These are phyloP conservation scores for Halichoeres trimaculatus DNA, from an alignment of 2,113 vertebrate genomes.

Conservation along the genomic window DNA sequence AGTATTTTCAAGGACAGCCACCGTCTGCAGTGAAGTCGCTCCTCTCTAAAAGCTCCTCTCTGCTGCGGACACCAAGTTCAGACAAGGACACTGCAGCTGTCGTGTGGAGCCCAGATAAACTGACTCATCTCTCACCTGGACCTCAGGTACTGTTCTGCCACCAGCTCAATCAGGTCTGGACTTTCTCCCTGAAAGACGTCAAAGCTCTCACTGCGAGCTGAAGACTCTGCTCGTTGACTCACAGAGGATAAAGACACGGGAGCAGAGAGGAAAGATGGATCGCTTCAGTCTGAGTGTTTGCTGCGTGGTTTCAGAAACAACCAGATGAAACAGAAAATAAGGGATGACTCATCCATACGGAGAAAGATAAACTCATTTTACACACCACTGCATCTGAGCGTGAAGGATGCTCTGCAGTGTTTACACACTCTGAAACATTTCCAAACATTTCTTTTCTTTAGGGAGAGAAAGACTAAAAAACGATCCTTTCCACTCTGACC, in stretches of 20 bases:
- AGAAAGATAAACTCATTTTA: not conserved
- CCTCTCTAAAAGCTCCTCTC: not conserved
- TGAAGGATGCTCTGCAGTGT: not conserved
- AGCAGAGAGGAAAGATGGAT: not conserved
- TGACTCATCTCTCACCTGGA: slow-evolving; percentile 22
- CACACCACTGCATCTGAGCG: not conserved
- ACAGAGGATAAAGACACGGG: slow-evolving; percentile 30
- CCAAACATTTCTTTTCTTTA: no score
- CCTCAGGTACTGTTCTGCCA: not conserved
- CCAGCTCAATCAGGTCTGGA: not conserved
- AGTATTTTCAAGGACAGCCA: not conserved
- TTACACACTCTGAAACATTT: not conserved
- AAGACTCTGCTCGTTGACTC: slow-evolving; percentile 16
- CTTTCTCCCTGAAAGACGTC: not conserved
- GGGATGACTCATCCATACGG: not conserved
- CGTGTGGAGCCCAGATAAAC: not conserved
- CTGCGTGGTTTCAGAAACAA: not conserved
- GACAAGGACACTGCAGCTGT: slow-evolving; percentile 25
- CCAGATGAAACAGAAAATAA: slow-evolving; percentile 1
- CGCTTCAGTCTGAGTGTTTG: not conserved
- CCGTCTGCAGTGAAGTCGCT: not conserved
- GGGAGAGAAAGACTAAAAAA: not conserved
- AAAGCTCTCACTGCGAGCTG: not conserved
- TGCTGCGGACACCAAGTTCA: slow-evolving; percentile 9
- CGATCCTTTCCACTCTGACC: no score